These are phyloP conservation scores for Patella depressa DNA, from an alignment of 2,888 invertebrate species.

Conservation along the genomic window DNA sequence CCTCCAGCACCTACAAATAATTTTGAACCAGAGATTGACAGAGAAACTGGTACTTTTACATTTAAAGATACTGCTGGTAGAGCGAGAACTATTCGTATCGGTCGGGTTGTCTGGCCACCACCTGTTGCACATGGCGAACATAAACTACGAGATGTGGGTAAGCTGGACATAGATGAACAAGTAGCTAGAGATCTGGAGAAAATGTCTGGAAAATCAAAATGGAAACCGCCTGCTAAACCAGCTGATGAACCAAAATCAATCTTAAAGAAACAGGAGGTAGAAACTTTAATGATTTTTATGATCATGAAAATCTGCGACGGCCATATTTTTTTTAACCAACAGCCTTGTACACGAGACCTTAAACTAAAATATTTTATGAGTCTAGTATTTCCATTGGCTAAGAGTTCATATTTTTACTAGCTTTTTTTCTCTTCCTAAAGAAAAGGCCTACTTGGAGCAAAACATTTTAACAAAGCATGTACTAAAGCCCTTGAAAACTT, in stretches of 20 bases:
- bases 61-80: slow-evolving; percentile 83
- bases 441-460: too few species aligned
- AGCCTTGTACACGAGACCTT: too few species aligned
- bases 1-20: slow-evolving; percentile 80
- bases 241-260: slow-evolving; percentile 39
- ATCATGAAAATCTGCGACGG: too few species aligned
- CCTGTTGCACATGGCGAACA: slow-evolving; percentile 80
- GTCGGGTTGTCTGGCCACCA: slow-evolving; percentile 84
- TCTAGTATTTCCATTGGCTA: too few species aligned
- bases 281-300: too few species aligned
- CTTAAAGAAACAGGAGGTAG: slow-evolving; percentile 35
- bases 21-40: slow-evolving; percentile 42
- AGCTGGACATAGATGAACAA: slow-evolving; percentile 65
- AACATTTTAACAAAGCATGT: too few species aligned
- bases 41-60: slow-evolving; percentile 55
- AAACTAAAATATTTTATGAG: too few species aligned
- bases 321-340: too few species aligned
- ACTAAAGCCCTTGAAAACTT: too few species aligned
- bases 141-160: slow-evolving; percentile 56
- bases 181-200: slow-evolving; percentile 53
- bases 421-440: too few species aligned
- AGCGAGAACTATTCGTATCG: slow-evolving; percentile 94
- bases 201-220: slow-evolving; percentile 44
- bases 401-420: too few species aligned
- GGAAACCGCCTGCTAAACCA: slow-evolving; percentile 42